phyloP scores from a whole-genome alignment of 2,888 invertebrate genomes.

The Chalcis sispes region DNA sequence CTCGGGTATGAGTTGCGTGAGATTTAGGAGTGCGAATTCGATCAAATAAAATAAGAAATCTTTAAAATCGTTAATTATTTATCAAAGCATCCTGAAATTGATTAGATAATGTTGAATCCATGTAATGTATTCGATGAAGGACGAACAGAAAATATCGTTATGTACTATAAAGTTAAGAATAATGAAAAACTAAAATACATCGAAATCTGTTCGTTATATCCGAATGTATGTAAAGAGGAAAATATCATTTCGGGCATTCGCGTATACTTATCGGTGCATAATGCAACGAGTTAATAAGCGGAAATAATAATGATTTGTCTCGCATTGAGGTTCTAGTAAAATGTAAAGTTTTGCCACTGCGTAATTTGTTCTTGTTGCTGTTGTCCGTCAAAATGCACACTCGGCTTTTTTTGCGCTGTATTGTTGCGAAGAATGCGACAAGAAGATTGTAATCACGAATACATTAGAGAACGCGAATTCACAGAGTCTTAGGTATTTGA shows the following conservation, averaged over 20 bases:
- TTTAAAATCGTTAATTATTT: too few relatives aligned
- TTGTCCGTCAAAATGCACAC: slow-evolving; percentile 64
- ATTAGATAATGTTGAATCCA: too few relatives aligned
- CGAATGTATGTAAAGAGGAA: slow-evolving; percentile 64
- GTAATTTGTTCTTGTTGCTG: slow-evolving; percentile 65
- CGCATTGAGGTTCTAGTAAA: slow-evolving; percentile 62
- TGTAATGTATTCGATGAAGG: too few relatives aligned
- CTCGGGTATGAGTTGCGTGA: background rate
- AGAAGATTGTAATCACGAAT: slow-evolving; percentile 43
- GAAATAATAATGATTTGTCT: slow-evolving; percentile 12
- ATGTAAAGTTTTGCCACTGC: slow-evolving; percentile 61
- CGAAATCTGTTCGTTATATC: slow-evolving; percentile 64
- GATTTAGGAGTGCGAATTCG: slow-evolving; percentile 22
- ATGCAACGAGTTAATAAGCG: slow-evolving; percentile 34
- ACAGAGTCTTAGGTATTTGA: slow-evolving; percentile 69
- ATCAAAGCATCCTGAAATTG: too few relatives aligned
- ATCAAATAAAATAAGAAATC: too few relatives aligned
- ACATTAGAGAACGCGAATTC: slow-evolving; percentile 60
- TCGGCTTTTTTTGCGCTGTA: slow-evolving; percentile 67
- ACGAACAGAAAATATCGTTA: slow-evolving; percentile 18
- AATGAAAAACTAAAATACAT: slow-evolving; percentile 54
- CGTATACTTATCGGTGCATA: slow-evolving; percentile 55
- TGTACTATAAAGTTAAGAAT: background rate
- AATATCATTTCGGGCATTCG: slow-evolving; percentile 66
- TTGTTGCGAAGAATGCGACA: slow-evolving; percentile 63